phyloP scores from a whole-genome alignment of 2,888 invertebrate genomes.

The Trilocha varians region DNA sequence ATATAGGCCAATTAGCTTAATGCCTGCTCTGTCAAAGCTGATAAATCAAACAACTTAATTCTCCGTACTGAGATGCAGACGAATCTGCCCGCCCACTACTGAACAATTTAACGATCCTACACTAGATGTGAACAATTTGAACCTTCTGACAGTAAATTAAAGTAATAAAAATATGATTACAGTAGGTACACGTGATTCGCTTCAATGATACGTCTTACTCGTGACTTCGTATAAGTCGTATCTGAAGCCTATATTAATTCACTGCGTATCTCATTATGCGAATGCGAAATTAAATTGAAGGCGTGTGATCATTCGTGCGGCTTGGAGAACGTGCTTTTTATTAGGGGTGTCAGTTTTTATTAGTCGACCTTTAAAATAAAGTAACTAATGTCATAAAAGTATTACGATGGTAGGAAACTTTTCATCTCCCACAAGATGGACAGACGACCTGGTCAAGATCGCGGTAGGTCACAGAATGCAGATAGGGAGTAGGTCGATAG shows the following conservation, averaged over 20 bases:
- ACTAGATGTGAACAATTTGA: no score
- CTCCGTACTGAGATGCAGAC: no score
- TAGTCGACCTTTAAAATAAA: no score
- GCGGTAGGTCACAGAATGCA: no score
- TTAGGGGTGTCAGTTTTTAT: slow-evolving; percentile 1
- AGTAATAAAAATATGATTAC: background rate
- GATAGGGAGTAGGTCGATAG: no score
- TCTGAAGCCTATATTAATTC: slow-evolving; percentile 36
- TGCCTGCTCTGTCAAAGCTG: slow-evolving; percentile 7
- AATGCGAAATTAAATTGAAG: slow-evolving; percentile 31
- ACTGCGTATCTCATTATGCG: slow-evolving; percentile 32
- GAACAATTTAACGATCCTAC: no score
- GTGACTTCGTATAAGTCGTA: slow-evolving; percentile 10
- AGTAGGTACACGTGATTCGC: background rate
- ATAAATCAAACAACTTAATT: no score
- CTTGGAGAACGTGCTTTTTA: background rate
- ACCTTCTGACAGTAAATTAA: background rate
- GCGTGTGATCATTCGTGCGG: slow-evolving; percentile 31
- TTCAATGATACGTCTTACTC: background rate
- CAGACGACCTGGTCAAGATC: no score
- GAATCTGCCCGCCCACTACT: no score
- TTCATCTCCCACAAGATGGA: no score
- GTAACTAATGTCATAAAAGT: no score
- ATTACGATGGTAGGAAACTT: no score
- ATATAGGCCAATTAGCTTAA: slow-evolving; percentile 17